Evolutionary conservation across 2,888 invertebrate species (phyloP), one percentile per base, ranked within the genome.

Genomic region (Orthosia cruda): DNA sequence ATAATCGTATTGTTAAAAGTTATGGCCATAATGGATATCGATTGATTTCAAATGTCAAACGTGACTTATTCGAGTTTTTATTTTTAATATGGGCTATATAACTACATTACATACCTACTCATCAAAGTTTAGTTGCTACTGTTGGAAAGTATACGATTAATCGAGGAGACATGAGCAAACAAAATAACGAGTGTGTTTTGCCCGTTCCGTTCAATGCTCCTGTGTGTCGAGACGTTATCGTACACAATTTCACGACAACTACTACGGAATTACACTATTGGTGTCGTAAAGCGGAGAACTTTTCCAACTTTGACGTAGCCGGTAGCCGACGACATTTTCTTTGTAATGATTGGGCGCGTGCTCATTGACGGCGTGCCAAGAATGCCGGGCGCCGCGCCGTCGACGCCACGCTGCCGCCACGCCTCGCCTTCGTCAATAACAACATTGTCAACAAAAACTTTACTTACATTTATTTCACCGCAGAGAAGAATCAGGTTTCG

Each of bases 361-460:
- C 80, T 86, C 86, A 85, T 88, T 89, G 88, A 91, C 77, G 80
- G 75, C 67, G 83, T 91, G 91, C 89, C 90, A 89, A 89, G 83
- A 85, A 82, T 66, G 70, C 45, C 49, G 70, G 72, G 86, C 89
- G 87, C 86, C 87, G 78, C 77, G 49, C 23, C 57, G 65, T 71
- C 69, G 70, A 71, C 75, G 32, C 74, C 64, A 64, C 76, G 68
- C 63, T 66, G 57, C 71, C 65, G 62, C 76, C 75, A 71, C 77
- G 79, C 55, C 59, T 81, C 64, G 63, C 66, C 50, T 58, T 79
- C 63, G 45, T 68, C 59, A 72, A 75, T 59, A 81, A 84, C 65
- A 77, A 79, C 66, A 64, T 87, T 81, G 71, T 78, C 86, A 83
- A 80, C 77, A 77, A 81, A 68, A 70, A 74, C 59, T 70, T 70